Base-by-base conservation (phyloP, 2,113 vertebrate species). In the Rhabdornis inornatus region DNA sequence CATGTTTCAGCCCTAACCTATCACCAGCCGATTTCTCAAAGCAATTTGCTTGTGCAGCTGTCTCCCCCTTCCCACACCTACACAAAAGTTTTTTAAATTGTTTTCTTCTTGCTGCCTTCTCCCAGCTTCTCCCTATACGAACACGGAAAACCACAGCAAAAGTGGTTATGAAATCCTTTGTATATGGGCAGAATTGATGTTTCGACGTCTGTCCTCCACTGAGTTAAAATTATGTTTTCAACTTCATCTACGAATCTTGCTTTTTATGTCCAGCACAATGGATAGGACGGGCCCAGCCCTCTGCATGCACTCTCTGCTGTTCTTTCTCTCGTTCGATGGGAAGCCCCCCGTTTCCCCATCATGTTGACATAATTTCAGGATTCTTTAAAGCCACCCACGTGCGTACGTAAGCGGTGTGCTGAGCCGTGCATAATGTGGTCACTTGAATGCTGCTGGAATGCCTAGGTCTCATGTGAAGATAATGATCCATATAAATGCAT, bases 401-500 rank as follows among this genome's bases (percentile, higher is more conserved):
- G 39, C 1, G 3, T 66, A 55, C 24, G 17, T 53, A 94, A 92
- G 93, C 50, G 63, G 22, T 77, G 92, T 88, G 47, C 49, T 86
- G 81, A 95, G 94, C 84, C 14, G 2, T 59, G 40, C 35, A 47
- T 72, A 77, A 84, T 77, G 66, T 28, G 60, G 90, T 93, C 70
- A 76, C 88, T 91, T 80, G 63, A 95, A 77, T 77, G 78, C 71
- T 88, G 94, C 90, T 91, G 57, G 82, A 92, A 86, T 70, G 84
- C 44, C 40, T 78, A 77, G 84, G 79, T 92, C 74, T 87, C 71
- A 4, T 63, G n/a, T 94, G 76, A 95, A 95, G 90, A 92, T 95
- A 95, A 95, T 92, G 60, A 84, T 92, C 94, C 71, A 88, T 84
- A 87, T 87, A 88, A 92, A 90, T 82, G 55, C 71, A 44, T 69